Evolutionary conservation across 2,888 invertebrate species (phyloP), one percentile per base, ranked within the genome.

Genomic region (Hetaerina titia): DNA sequence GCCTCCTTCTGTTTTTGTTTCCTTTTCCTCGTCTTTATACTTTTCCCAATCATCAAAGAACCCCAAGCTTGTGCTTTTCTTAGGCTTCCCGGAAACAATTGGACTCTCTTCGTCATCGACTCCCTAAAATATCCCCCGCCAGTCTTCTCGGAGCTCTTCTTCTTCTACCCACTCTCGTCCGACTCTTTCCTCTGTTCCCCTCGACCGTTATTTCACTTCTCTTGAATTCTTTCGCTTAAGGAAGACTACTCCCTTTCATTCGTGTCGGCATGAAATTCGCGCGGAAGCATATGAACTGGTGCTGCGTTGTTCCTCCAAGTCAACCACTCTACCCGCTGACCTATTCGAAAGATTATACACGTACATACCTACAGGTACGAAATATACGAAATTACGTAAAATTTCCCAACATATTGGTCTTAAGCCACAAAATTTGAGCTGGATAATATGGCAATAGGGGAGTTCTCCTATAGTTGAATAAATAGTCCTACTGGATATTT

Each of bases 51-150:
- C 25, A 81, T 81, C 31, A 81, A 81, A 31, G 31, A 13, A 31
- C 6, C 25, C 81, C 13, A 81, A 31, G 25, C 31, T 15, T 8
- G 81, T 31, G 25, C 81, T 81, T 81, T 81, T 81, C 81, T 81
- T 81, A 81, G 81, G 81, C 81, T 81, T 31, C 81, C 81, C 25
- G 81, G 31, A 81, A 81, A 81, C 81, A 81, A 81, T 90, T 19
- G 60, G 60, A 19, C 63, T 90, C 90, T 45, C 69, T 56, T 64
- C 89, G 58, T n/a, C 58, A 56, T 22, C 92, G 92, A 74, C 56
- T 92, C 69, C 57, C 92, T 13, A 22, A 69, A 56, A 69, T 64
- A 74, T 92, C 45, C 64, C 64, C 64, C 64, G 63, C 92, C 92
- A 56, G 69, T 90, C 64, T 31, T 31, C 92, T 45, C 69, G 57